phyloP scores from a whole-genome alignment of 2,113 vertebrate species.

The Lontra canadensis region DNA sequence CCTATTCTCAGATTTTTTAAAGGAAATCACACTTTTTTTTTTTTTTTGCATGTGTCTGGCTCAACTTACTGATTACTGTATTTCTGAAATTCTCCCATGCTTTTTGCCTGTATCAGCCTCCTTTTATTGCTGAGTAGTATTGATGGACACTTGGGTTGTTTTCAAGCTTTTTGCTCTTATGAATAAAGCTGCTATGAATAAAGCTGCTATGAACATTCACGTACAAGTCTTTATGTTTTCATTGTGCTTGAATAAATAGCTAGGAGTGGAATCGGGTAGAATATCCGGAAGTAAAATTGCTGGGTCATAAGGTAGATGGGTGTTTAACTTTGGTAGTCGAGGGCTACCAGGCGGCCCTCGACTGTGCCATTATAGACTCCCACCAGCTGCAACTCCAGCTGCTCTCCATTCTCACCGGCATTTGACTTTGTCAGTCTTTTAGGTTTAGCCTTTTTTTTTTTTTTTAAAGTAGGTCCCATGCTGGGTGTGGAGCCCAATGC shows the following conservation, averaged over 20 bases:
- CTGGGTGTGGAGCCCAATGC: not conserved
- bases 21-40: not conserved
- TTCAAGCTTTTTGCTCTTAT: not conserved
- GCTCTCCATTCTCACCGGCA: not conserved
- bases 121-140: not conserved
- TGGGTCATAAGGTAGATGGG: not conserved
- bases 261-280: not conserved
- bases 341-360: not conserved
- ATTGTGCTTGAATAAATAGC: not conserved
- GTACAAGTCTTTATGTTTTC: not conserved
- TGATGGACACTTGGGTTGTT: not conserved
- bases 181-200: not conserved
- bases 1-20: not conserved
- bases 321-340: not conserved
- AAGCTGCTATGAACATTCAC: not conserved
- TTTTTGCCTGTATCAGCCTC: not conserved
- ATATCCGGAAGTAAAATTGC: not conserved
- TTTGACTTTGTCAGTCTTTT: not conserved
- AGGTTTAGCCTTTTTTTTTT: not conserved
- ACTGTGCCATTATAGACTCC: not conserved
- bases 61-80: constrained; percentile 3
- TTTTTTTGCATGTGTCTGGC: not conserved
- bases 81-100: not conserved
- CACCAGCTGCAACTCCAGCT: not conserved
- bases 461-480: not conserved